Conservation (phyloP, 2,797 vertebrate species). For the Pelobates cultripes region DNA sequence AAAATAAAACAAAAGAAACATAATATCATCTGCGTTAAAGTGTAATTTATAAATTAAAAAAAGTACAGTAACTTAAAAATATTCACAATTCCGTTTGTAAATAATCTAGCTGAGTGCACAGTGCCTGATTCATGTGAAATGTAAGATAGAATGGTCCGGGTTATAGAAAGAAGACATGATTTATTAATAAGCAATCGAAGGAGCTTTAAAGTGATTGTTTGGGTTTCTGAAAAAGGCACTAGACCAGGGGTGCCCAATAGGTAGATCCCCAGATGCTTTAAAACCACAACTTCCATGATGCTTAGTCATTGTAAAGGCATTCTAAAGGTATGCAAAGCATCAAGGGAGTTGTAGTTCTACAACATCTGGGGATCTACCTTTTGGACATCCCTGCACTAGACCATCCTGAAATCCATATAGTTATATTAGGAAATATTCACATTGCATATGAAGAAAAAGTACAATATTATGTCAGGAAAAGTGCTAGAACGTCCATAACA, state of each 20-base stretch:
- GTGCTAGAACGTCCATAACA: constrained; percentile 66
- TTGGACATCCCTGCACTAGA: constrained; percentile 35
- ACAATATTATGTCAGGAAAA: constrained; percentile 68
- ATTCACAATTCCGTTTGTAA: constrained; percentile 71
- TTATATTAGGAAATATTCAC: constrained; percentile 69
- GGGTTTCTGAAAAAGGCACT: constrained; percentile 55
- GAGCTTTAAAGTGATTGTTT: too few relatives aligned
- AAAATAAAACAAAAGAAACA: not conserved
- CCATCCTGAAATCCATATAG: constrained; percentile 25
- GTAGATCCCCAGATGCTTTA: too few relatives aligned
- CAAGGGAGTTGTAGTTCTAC: too few relatives aligned
- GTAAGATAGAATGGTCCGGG: constrained; percentile 29
- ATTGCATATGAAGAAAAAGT: constrained; percentile 75
- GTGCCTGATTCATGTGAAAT: constrained; percentile 64
- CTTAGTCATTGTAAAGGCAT: too few relatives aligned
- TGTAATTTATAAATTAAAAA: constrained; percentile 78
- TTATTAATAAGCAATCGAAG: not conserved
- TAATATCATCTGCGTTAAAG: constrained; percentile 56
- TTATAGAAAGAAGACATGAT: not conserved
- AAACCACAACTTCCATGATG: too few relatives aligned
- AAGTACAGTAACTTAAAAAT: constrained; percentile 70
- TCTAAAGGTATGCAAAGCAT: too few relatives aligned
- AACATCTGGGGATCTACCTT: too few relatives aligned
- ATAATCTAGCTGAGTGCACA: constrained; percentile 73
- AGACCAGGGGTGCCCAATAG: not conserved